Conservation (phyloP, 2,113 vertebrate genomes). For the Mungos mungo region DNA sequence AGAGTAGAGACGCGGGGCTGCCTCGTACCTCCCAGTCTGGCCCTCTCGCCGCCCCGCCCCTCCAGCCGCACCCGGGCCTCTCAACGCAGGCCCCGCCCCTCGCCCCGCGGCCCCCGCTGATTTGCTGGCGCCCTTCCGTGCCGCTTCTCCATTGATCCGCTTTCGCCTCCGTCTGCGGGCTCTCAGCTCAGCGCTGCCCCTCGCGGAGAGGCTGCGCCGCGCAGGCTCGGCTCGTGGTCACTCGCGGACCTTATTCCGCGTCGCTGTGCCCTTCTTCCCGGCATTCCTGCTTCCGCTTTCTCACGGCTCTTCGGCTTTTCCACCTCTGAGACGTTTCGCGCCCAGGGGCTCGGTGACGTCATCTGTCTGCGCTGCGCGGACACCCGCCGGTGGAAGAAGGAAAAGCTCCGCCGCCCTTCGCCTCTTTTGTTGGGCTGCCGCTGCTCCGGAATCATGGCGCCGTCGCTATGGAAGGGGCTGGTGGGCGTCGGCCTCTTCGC, state of each 20-base stretch:
- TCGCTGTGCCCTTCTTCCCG: constrained; percentile 54
- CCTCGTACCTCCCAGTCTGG: background rate
- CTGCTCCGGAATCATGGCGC: constrained; percentile 88
- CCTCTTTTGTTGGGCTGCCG: constrained; percentile 51
- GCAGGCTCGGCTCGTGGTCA: background rate
- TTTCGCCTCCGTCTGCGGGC: background rate
- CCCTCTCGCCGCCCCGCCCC: rapidly evolving
- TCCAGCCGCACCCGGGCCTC: background rate
- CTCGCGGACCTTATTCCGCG: background rate
- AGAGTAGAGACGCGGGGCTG: rapidly evolving
- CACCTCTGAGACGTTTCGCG: constrained; percentile 34
- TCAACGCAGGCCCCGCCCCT: background rate
- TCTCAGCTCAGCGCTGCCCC: background rate
- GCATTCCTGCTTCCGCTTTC: constrained; percentile 68
- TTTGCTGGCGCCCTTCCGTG: background rate
- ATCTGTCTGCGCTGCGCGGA: constrained; percentile 73
- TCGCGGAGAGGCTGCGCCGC: background rate
- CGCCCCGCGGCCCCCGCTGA: background rate
- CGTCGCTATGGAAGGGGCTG: constrained; percentile 95
- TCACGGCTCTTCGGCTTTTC: background rate
- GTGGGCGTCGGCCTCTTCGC: constrained; percentile 95
- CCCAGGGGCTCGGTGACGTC: constrained; percentile 64
- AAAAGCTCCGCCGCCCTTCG: constrained; percentile 16
- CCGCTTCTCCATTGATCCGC: background rate
- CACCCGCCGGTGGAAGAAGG: constrained; percentile 37